Evolutionary conservation across 2,888 invertebrate genomes (phyloP).

Genomic region (Antheraea assamensis): DNA sequence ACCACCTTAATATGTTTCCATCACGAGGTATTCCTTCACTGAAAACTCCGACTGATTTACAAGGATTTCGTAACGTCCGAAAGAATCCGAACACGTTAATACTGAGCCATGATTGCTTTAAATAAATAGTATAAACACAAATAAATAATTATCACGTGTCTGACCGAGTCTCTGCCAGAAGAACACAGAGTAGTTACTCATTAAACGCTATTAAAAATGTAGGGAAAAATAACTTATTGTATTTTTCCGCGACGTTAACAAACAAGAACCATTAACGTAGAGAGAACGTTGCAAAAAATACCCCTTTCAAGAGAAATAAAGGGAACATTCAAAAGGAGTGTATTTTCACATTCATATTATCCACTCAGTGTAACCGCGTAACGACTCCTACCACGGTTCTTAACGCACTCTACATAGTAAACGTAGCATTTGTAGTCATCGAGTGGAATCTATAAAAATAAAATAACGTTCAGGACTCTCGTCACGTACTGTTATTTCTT

Average conservation of each 20-base stretch:
- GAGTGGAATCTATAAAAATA: conserved; percentile 21
- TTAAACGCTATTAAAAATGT: background rate
- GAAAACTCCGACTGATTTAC: no score
- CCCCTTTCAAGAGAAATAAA: conserved; percentile 13
- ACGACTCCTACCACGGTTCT: conserved; percentile 14
- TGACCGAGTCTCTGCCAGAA: no score
- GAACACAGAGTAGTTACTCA: no score
- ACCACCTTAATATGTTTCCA: no score
- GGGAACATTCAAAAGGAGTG: conserved; percentile 8
- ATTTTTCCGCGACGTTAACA: conserved; percentile 8
- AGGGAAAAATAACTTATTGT: background rate
- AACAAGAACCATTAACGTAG: background rate
- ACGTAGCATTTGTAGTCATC: conserved; percentile 20
- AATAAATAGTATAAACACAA: no score
- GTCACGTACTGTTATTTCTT: conserved; percentile 21
- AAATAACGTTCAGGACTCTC: conserved; percentile 16
- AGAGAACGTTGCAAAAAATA: conserved; percentile 1
- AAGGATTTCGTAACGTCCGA: no score
- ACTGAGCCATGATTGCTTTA: no score
- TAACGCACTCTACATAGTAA: conserved; percentile 18
- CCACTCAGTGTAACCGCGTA: conserved; percentile 13
- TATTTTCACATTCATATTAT: conserved; percentile 18
- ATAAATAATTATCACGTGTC: no score
- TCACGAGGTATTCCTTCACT: no score
- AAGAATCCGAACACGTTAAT: no score